phyloP scores from a whole-genome alignment of 2,113 vertebrate genomes.

The Nothocercus julius region DNA sequence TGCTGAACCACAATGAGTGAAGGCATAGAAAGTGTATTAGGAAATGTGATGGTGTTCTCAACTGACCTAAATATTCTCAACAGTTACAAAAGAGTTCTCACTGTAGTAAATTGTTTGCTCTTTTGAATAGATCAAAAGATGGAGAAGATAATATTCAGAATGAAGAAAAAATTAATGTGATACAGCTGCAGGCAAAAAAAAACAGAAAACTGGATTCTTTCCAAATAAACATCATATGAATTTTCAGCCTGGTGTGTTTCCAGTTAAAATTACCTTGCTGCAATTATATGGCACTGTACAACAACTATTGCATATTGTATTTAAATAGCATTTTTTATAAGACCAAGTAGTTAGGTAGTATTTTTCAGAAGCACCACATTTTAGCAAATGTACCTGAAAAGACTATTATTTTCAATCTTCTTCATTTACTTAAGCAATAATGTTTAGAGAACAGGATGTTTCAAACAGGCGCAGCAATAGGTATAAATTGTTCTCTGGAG shows the following conservation, averaged over 20 bases:
- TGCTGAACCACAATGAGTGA: not conserved
- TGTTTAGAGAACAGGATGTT: not conserved
- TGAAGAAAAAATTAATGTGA: not conserved
- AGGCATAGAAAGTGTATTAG: not conserved
- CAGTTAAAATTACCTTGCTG: not conserved
- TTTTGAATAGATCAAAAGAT: not conserved
- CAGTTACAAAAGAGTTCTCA: not conserved
- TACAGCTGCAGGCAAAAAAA: not conserved
- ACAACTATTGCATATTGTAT: not conserved
- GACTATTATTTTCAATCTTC: not conserved
- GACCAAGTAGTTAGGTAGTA: not conserved
- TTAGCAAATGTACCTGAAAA: not conserved
- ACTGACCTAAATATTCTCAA: not conserved
- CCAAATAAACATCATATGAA: not conserved
- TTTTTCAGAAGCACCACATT: not conserved
- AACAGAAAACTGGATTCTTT: not conserved
- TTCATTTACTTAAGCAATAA: conserved; percentile 35
- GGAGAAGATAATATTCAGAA: not conserved
- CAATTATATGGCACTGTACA: not conserved
- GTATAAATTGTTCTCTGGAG: not conserved
- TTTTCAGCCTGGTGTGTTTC: not conserved
- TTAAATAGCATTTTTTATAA: not conserved
- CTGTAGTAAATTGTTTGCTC: not conserved
- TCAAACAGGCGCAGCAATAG: not conserved
- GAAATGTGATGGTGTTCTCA: not conserved